phyloP scores from a whole-genome alignment of 1,140 invertebrate genomes.

The Fopius arisanus region DNA sequence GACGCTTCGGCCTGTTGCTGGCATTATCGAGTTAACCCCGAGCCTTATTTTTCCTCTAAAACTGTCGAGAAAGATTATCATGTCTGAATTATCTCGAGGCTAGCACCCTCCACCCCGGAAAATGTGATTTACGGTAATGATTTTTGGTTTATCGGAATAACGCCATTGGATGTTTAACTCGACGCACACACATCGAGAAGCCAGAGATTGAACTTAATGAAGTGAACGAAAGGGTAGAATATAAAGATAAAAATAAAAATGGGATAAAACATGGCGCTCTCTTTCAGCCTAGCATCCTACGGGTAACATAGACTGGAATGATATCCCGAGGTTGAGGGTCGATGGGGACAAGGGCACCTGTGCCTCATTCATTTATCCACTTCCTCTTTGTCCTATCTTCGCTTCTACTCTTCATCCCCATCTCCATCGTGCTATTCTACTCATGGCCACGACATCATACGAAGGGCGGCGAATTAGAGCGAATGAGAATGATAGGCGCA shows the following conservation, averaged over 20 bases:
- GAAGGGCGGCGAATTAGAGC: slow-evolving; percentile 50
- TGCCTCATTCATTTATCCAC: slow-evolving; percentile 25
- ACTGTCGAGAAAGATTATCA: neutral
- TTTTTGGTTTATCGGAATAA: neutral
- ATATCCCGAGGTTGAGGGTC: slow-evolving; percentile 5
- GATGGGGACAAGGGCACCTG: slow-evolving; percentile 17
- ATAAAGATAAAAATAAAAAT: slow-evolving; percentile 19
- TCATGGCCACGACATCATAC: slow-evolving; percentile 33
- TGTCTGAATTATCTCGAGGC: neutral
- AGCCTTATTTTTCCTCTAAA: neutral
- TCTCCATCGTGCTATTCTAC: neutral
- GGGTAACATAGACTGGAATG: slow-evolving; percentile 10
- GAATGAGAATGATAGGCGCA: slow-evolving; percentile 45
- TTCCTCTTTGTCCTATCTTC: slow-evolving; percentile 16
- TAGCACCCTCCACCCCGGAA: neutral
- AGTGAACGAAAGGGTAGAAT: slow-evolving; percentile 15
- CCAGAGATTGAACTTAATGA: slow-evolving; percentile 19
- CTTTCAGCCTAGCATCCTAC: neutral
- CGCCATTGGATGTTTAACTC: neutral
- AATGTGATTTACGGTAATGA: slow-evolving; percentile 1
- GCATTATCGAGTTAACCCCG: slow-evolving; percentile 1
- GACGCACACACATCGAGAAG: neutral
- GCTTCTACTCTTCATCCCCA: neutral
- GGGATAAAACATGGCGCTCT: neutral
- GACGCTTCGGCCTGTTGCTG: neutral